Base-by-base conservation (phyloP, 2,113 vertebrate species). In the Nansenia antarctica region DNA sequence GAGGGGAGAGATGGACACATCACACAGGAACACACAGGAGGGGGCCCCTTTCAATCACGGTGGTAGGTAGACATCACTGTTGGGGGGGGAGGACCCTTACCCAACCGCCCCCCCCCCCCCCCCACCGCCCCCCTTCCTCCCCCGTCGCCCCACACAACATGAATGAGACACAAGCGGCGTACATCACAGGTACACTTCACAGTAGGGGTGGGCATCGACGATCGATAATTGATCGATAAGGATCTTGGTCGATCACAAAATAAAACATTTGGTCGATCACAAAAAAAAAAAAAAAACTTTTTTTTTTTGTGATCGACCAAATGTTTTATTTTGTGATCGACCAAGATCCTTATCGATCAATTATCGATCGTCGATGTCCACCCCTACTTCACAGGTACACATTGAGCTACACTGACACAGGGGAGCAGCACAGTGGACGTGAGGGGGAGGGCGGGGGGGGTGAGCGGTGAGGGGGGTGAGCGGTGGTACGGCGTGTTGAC, bases 1-100 rank as follows among this genome's bases (percentile, higher is more conserved):
- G 92, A 81, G 96, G 85, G 92, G 82, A 91, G 89, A 95, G 92
- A 95, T 90, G 90, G 81, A 94, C 89, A 91, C 70, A 87, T 63
- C 76, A 91, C 69, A 83, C n/a, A n/a, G n/a, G 65, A 59, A 86
- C 80, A 85, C 20, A 52, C 29, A 59, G 20, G n/a, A 22, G 58
- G 32, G 27, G 18, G 27, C 3, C 9, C 45, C 18, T 47, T 47
- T 3, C n/a, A n/a, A 3, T 47, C 45, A 54, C 54, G 9, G 12
- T 1, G 53, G 29, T 7, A 12, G 9, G 0, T 4, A 47, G 18
- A 32, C 35, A 63, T n/a, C n/a, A n/a, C n/a, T n/a, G n/a, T n/a
- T n/a, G n/a, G n/a, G 53, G 57, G 32, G 49, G 66, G 59, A 85
- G 89, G 82, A n/a, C n/a, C n/a, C 75, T 84, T 90, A 57, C 88